Percentiles rank a stretch among this genome's conserved stretches.
These are phyloP conservation scores for Dendronephthya gigantea DNA, from an alignment of 64 coral and sea anemone genomes.

Conservation along the genomic window DNA sequence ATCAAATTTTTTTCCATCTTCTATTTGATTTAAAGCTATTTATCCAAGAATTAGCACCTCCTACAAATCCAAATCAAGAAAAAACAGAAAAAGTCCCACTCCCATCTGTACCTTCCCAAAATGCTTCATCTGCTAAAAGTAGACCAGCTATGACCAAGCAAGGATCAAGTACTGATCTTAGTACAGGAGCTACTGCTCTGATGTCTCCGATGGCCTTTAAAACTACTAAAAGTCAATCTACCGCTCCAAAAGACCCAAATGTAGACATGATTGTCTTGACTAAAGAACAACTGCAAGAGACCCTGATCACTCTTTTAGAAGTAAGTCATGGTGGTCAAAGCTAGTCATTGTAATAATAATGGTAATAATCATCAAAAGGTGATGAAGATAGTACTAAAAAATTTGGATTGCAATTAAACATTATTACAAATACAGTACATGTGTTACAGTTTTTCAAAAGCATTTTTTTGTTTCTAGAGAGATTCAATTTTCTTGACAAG, in stretches of 20 bases:
- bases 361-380: background rate
- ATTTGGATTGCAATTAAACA: too few relatives aligned
- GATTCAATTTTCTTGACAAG: conserved; percentile 53
- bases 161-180: conserved; percentile 2
- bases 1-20: background rate
- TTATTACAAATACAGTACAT: too few relatives aligned
- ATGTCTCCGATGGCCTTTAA: conserved; percentile 65
- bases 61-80: background rate
- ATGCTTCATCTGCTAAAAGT: background rate
- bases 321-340: conserved; percentile 11
- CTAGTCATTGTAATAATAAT: too few relatives aligned
- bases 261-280: conserved; percentile 38
- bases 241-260: background rate
- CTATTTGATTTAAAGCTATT: background rate
- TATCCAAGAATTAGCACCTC: background rate
- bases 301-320: conserved; percentile 39
- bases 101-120: background rate
- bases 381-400: background rate
- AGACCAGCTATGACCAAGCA: background rate
- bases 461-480: conserved; percentile 38
- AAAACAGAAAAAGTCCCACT: background rate
- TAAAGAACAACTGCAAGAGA: conserved; percentile 38
- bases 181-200: conserved; percentile 8
- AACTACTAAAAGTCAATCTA: conserved; percentile 21
- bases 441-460: background rate